These are phyloP conservation scores for Silurus glanis DNA, from an alignment of 2,113 vertebrate genomes.

Conservation along the genomic window DNA sequence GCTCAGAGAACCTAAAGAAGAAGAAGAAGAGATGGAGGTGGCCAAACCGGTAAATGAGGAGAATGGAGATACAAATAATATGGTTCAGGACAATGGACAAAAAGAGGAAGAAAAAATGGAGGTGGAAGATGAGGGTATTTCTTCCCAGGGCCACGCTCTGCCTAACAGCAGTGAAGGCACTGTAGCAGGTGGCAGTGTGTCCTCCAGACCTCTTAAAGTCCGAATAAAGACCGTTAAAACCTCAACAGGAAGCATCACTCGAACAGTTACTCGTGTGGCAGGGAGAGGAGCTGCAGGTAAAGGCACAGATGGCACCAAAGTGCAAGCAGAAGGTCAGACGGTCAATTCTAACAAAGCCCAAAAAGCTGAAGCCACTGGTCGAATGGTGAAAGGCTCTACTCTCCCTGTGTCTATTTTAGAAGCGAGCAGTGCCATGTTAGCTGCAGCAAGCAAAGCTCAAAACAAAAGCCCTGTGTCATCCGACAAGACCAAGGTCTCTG, in stretches of 20 bases:
- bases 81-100: conserved; percentile 42
- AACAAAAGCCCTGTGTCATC: conserved; percentile 67
- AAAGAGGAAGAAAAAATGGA: conserved; percentile 67
- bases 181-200: conserved; percentile 9
- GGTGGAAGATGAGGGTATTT: conserved; percentile 59
- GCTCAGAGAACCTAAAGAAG: conserved; percentile 53
- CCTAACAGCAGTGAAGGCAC: conserved; percentile 22
- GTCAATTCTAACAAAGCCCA: conserved; percentile 53
- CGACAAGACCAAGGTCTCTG: conserved; percentile 57
- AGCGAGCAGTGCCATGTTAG: conserved; percentile 92
- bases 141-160: conserved; percentile 18
- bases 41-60: background rate
- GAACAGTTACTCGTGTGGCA: conserved; percentile 82
- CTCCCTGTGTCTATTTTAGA: conserved; percentile 83
- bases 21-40: conserved; percentile 46
- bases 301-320: conserved; percentile 56
- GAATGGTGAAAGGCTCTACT: conserved; percentile 76
- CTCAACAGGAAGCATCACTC: conserved; percentile 81
- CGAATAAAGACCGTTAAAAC: conserved; percentile 96
- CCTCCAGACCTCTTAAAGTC: conserved; percentile 82
- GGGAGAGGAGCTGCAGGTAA: conserved; percentile 64
- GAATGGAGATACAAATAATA: conserved; percentile 54
- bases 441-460: conserved; percentile 79
- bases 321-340: conserved; percentile 53
- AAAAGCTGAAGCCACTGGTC: conserved; percentile 62